Conservation (phyloP, 2,888 invertebrate species). For the Chironomus tentans region DNA sequence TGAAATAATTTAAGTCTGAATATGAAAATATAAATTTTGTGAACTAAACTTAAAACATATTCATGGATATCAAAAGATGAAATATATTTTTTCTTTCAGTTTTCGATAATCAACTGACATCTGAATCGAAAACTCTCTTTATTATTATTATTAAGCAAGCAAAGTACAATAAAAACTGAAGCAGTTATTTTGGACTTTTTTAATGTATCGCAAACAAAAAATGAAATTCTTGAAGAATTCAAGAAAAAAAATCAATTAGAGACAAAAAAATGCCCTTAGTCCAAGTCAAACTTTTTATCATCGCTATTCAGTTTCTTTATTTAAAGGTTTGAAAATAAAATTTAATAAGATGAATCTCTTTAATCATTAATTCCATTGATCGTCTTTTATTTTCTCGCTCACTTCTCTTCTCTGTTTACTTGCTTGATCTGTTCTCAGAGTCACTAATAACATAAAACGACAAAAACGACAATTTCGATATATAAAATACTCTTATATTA, state of each 20-base stretch:
- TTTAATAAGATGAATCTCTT: slow-evolving; percentile 23
- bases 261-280: not conserved
- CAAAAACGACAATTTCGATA: not conserved
- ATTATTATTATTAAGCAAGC: not conserved
- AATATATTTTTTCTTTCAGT: not conserved
- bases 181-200: not conserved
- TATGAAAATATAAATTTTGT: not conserved
- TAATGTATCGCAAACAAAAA: not conserved
- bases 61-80: not conserved
- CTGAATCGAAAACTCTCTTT: not conserved
- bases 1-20: no score
- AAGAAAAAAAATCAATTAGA: not conserved
- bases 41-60: not conserved
- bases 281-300: not conserved
- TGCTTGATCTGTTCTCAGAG: not conserved
- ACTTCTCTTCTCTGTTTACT: not conserved
- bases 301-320: not conserved
- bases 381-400: not conserved
- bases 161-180: not conserved
- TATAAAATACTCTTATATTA: no score
- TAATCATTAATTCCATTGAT: slow-evolving; percentile 23
- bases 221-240: not conserved
- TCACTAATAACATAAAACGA: not conserved
- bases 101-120: not conserved
- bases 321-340: not conserved